phyloP scores from a whole-genome alignment of 2,888 invertebrate genomes.

The Diloba caeruleocephala region DNA sequence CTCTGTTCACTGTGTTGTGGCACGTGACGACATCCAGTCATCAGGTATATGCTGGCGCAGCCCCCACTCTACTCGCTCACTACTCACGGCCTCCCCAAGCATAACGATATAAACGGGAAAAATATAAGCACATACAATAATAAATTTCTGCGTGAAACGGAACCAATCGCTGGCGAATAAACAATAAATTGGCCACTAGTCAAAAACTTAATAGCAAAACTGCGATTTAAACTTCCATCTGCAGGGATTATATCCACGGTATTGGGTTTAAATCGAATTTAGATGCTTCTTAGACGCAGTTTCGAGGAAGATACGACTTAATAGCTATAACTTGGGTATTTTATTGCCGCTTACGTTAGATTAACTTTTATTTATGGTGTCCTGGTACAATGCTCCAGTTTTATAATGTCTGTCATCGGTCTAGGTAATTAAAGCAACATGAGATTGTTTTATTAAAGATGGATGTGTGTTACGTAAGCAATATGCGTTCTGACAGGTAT shows the following conservation, averaged over 20 bases:
- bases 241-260: constrained; percentile 60
- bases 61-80: too few relatives aligned
- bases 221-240: constrained; percentile 64
- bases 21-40: too few relatives aligned
- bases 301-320: constrained; percentile 56
- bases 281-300: constrained; percentile 64
- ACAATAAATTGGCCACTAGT: constrained; percentile 64
- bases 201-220: constrained; percentile 64
- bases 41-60: too few relatives aligned
- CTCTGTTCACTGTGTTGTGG: too few relatives aligned
- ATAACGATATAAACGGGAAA: constrained; percentile 14
- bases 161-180: constrained; percentile 41
- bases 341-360: constrained; percentile 54
- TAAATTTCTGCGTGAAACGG: constrained; percentile 48
- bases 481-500: too few relatives aligned
- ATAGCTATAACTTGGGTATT: constrained; percentile 59
- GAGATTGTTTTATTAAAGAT: too few relatives aligned
- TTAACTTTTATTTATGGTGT: constrained; percentile 54
- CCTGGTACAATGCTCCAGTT: constrained; percentile 44
- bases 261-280: constrained; percentile 66
- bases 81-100: background rate
- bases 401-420: constrained; percentile 12
- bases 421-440: too few relatives aligned
- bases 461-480: too few relatives aligned
- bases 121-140: constrained; percentile 41